phyloP scores from a whole-genome alignment of 2,888 invertebrate genomes.

The Tiliacea aurago region DNA sequence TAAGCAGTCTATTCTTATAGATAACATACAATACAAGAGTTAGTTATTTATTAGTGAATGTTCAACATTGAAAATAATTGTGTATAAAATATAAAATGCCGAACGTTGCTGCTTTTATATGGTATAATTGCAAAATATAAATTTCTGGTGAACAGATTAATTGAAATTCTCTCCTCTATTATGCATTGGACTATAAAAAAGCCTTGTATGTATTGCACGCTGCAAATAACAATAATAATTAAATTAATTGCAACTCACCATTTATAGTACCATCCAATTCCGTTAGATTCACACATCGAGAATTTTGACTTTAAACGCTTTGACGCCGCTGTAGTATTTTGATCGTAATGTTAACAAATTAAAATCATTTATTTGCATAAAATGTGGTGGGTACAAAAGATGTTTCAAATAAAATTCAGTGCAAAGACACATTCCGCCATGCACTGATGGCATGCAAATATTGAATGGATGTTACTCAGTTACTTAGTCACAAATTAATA shows the following conservation, averaged over 20 bases:
- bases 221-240: constrained; percentile 9
- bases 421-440: too few species aligned
- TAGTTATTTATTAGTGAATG: constrained; percentile 49
- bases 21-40: constrained; percentile 63
- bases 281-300: neutral
- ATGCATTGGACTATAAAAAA: constrained; percentile 1
- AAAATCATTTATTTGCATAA: too few species aligned
- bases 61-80: constrained; percentile 57
- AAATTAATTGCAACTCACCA: neutral
- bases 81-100: constrained; percentile 53
- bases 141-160: constrained; percentile 19
- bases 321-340: neutral
- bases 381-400: too few species aligned
- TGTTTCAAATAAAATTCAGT: too few species aligned
- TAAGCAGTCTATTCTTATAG: constrained; percentile 79
- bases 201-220: constrained; percentile 2
- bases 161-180: constrained; percentile 15
- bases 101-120: constrained; percentile 19
- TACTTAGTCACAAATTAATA: too few species aligned
- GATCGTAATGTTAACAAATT: too few species aligned
- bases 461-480: too few species aligned
- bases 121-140: constrained; percentile 42
- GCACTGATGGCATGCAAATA: too few species aligned
- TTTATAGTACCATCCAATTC: neutral
- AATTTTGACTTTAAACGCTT: neutral